phyloP scores from a whole-genome alignment of 2,797 vertebrate species.

The Cyclura pinguis region DNA sequence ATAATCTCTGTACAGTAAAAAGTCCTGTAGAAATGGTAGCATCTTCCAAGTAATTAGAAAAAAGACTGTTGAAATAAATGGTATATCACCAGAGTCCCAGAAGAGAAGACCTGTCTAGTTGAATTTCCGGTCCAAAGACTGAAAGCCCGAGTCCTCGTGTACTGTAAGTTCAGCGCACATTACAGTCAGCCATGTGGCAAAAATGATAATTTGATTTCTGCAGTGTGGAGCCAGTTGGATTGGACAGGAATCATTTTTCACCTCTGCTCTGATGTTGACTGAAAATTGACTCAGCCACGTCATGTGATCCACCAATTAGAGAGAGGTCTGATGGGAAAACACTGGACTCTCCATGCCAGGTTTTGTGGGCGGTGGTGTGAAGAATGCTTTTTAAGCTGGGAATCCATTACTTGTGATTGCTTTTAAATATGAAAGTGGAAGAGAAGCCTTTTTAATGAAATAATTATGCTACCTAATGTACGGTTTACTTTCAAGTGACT shows the following conservation, averaged over 20 bases:
- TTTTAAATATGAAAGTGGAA: slow-evolving; percentile 34
- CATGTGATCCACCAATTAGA: neutral
- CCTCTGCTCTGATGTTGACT: too few relatives aligned
- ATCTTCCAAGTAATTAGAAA: slow-evolving; percentile 53
- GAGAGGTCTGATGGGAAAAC: neutral
- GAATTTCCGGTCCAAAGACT: neutral
- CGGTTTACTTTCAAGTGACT: neutral
- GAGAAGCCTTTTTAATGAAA: slow-evolving; percentile 32
- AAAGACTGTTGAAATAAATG: slow-evolving; percentile 19
- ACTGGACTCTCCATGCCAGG: too few relatives aligned
- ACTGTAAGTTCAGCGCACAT: slow-evolving; percentile 46
- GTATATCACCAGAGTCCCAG: slow-evolving; percentile 32
- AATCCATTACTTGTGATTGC: slow-evolving; percentile 11
- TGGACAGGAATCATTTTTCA: slow-evolving; percentile 13
- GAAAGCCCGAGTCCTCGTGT: neutral
- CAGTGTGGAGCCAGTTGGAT: neutral
- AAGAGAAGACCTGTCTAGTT: slow-evolving; percentile 29
- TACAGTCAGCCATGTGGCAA: slow-evolving; percentile 4
- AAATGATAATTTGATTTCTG: slow-evolving; percentile 18
- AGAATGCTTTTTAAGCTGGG: neutral
- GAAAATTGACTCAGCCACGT: neutral
- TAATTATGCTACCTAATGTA: neutral
- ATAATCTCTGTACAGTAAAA: neutral
- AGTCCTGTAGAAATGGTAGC: neutral
- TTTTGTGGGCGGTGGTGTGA: neutral